Evolutionary conservation across 2,797 vertebrate species (phyloP).

Genomic region (Gymnodraco acuticeps): DNA sequence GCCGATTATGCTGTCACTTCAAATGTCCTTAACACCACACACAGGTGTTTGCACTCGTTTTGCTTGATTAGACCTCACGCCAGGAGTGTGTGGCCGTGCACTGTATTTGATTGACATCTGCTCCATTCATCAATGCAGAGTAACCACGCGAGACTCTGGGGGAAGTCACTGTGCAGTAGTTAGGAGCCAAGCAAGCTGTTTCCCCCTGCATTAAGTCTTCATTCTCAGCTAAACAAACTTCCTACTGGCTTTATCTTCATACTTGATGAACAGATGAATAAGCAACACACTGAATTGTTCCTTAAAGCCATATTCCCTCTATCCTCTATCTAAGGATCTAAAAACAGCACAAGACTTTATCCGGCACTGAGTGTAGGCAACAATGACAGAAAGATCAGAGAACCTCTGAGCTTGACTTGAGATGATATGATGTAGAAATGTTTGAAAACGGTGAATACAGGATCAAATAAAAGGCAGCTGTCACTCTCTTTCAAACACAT

Average conservation of each 20-base stretch:
- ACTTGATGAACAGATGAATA: neutral
- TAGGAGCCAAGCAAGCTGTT: neutral
- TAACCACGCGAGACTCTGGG: no score
- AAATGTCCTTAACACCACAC: slow-evolving; percentile 11
- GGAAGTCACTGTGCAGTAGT: neutral
- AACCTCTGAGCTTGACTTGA: no score
- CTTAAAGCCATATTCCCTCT: neutral
- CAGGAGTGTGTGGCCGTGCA: neutral
- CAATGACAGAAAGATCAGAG: no score
- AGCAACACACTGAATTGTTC: neutral
- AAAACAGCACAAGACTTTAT: neutral
- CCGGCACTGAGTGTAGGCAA: neutral
- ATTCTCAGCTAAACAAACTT: neutral
- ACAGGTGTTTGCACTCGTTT: slow-evolving; percentile 29
- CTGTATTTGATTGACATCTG: slow-evolving; percentile 17
- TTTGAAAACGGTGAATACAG: neutral
- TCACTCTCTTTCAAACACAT: neutral
- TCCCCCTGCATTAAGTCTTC: neutral
- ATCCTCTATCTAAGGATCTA: neutral
- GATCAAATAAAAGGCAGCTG: slow-evolving; percentile 7
- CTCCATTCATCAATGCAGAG: neutral
- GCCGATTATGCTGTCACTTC: slow-evolving; percentile 21
- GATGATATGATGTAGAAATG: no score
- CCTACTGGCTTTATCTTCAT: neutral
- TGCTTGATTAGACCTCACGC: slow-evolving; percentile 24